These are phyloP conservation scores for Melitaea athalia DNA, from an alignment of 2,888 invertebrate genomes.

Conservation along the genomic window DNA sequence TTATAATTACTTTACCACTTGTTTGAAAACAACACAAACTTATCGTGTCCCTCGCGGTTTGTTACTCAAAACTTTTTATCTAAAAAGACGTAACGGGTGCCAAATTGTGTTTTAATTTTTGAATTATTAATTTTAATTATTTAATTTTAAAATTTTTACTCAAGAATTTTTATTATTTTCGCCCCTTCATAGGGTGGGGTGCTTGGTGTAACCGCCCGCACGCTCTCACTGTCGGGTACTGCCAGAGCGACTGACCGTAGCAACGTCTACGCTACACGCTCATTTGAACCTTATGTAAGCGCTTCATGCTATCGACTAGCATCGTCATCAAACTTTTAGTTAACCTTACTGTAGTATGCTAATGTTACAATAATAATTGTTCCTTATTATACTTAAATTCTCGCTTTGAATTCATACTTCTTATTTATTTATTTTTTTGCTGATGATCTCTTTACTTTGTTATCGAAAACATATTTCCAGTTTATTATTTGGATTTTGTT, in stretches of 20 bases:
- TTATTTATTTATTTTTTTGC: no score
- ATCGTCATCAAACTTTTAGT: slow-evolving; percentile 49
- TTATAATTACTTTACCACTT: slow-evolving; percentile 4
- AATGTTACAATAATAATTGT: slow-evolving; percentile 7
- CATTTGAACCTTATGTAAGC: slow-evolving; percentile 50
- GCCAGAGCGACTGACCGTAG: slow-evolving; percentile 64
- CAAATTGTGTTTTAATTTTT: neutral
- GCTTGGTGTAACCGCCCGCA: slow-evolving; percentile 40
- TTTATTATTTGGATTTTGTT: no score
- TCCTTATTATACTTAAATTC: neutral
- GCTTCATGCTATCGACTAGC: slow-evolving; percentile 50
- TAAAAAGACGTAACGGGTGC: neutral
- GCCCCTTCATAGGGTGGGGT: slow-evolving; percentile 35
- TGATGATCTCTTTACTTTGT: no score
- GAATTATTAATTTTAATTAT: neutral
- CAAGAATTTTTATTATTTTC: slow-evolving; percentile 17
- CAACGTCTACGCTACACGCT: slow-evolving; percentile 41
- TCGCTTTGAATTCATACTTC: no score
- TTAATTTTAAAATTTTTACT: neutral
- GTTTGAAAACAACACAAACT: slow-evolving; percentile 4
- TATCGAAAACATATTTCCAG: no score
- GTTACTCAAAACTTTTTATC: slow-evolving; percentile 13
- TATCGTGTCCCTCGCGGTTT: slow-evolving; percentile 9
- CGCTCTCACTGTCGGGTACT: slow-evolving; percentile 60
- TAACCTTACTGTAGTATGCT: neutral